Base-by-base conservation (phyloP, 2,113 vertebrate species). In the Myotis lucifugus region DNA sequence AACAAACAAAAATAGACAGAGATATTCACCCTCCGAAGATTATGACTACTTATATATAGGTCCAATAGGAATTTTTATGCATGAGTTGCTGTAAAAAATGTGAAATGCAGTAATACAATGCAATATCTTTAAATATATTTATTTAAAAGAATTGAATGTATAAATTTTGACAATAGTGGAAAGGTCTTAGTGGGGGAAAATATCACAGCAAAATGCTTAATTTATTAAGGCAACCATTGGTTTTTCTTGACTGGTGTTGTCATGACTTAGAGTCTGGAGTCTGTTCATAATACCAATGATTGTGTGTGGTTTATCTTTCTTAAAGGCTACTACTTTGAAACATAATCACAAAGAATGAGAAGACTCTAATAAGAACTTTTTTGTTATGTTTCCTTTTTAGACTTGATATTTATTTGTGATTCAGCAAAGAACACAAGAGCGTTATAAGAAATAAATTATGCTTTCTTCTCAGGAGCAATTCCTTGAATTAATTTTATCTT, bases 401-500 rank as follows among this genome's bases (percentile, higher is more conserved):
- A 85, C 14, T 40, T 93, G 23, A 34, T 37, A 77, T 64, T 77
- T 88, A 27, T 42, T 76, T 70, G 42, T 32, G 3, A 59, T 81
- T 90, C 59, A 79, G 8, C 37, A 72, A 42, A 90, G 73, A 85
- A 85, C 3, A 18, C 40, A 37, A 54, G 46, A 54, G 11, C 11
- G 0, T 54, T 73, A 67, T 56, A 37, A 54, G n/a, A 34, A 87
- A 86, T 66, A 85, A 54, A 81, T 69, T 85, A 77, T 34, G 11
- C 4, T 56, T 54, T 79, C 46, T 84, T 84, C 13, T 40, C 40
- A 79, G 29, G 56, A 89, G 12, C 23, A 70, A 46, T 70, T 72
- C 19, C 11, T 89, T 89, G 21, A 88, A 76, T 92, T 70, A 78
- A 85, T 66, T 89, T 40, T 25, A 85, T 89, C 73, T 70, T 78